Conservation (phyloP, 2,888 invertebrate species). For the Eretmocerus hayati region DNA sequence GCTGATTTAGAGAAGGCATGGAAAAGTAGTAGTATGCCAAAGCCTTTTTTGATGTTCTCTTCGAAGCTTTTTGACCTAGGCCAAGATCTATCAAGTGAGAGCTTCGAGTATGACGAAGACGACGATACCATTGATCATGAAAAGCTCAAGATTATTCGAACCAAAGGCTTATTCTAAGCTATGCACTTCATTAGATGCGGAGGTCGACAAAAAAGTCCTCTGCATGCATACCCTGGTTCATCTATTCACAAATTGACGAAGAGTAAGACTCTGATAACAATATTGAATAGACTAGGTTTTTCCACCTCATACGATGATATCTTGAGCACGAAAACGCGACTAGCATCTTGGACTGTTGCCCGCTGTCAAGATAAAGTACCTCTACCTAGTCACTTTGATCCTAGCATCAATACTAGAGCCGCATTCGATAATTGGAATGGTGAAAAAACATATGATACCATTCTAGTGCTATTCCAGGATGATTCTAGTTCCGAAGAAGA, state of each 20-base stretch:
- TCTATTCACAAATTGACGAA: slow-evolving; percentile 7
- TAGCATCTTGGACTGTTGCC: slow-evolving; percentile 8
- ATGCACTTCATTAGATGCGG: slow-evolving; percentile 12
- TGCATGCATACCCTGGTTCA: slow-evolving; percentile 5
- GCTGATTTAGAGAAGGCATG: slow-evolving; percentile 9
- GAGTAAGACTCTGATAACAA: slow-evolving; percentile 8
- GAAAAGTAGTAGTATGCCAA: slow-evolving; percentile 9
- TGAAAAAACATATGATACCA: slow-evolving; percentile 18
- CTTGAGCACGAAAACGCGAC: slow-evolving; percentile 6
- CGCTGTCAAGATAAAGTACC: slow-evolving; percentile 4
- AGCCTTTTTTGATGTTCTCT: slow-evolving; percentile 1
- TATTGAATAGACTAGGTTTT: slow-evolving; percentile 10
- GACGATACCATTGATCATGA: neutral
- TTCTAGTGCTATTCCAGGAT: slow-evolving; percentile 4
- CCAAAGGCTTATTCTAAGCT: slow-evolving; percentile 12
- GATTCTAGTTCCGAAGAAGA: no score
- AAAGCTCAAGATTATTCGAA: slow-evolving; percentile 4
- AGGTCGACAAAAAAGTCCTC: slow-evolving; percentile 7
- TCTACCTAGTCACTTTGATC: slow-evolving; percentile 12
- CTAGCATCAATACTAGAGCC: slow-evolving; percentile 9
- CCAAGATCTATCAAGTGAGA: neutral
- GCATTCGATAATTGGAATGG: slow-evolving; percentile 19
- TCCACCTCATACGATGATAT: slow-evolving; percentile 19
- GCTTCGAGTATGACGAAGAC: neutral
- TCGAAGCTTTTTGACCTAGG: slow-evolving; percentile 4